Conservation (phyloP, 2,113 vertebrate genomes). For the Scortum barcoo region DNA sequence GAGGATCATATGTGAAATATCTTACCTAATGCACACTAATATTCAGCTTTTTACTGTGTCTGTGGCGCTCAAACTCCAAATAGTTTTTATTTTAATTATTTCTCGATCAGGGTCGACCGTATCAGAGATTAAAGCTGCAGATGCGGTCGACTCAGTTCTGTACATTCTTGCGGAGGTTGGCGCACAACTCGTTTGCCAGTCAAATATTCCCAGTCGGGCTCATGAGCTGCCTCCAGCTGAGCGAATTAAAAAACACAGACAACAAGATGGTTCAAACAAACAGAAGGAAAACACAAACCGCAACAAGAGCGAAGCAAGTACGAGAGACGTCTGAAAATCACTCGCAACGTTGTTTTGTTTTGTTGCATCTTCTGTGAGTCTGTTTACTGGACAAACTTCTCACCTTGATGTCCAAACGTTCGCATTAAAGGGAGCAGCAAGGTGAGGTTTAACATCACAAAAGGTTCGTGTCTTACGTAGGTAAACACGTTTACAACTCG, state of each 20-base stretch:
- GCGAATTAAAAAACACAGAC: background rate
- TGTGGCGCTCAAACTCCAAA: background rate
- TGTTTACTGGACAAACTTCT: too few species aligned
- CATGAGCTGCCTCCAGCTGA: background rate
- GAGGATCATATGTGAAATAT: background rate
- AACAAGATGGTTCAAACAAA: background rate
- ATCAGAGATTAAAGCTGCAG: background rate
- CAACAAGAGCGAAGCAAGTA: too few species aligned
- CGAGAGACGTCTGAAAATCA: too few species aligned
- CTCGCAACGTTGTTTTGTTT: too few species aligned
- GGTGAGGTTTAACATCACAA: background rate
- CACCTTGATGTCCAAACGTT: too few species aligned
- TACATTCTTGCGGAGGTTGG: slow-evolving; percentile 22
- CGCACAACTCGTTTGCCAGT: slow-evolving; percentile 22
- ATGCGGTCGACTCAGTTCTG: slow-evolving; percentile 29
- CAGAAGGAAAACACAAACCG: background rate
- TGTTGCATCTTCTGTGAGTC: too few species aligned
- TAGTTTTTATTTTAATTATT: too few species aligned
- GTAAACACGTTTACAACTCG: too few species aligned
- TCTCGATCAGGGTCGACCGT: background rate
- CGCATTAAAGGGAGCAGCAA: too few species aligned
- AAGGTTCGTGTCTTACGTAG: background rate
- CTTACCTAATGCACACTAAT: background rate
- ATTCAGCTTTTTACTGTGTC: background rate
- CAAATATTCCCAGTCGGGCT: slow-evolving; percentile 26